Base-by-base conservation (phyloP, 2,888 invertebrate species). In the Eucriotettix oculatus region DNA sequence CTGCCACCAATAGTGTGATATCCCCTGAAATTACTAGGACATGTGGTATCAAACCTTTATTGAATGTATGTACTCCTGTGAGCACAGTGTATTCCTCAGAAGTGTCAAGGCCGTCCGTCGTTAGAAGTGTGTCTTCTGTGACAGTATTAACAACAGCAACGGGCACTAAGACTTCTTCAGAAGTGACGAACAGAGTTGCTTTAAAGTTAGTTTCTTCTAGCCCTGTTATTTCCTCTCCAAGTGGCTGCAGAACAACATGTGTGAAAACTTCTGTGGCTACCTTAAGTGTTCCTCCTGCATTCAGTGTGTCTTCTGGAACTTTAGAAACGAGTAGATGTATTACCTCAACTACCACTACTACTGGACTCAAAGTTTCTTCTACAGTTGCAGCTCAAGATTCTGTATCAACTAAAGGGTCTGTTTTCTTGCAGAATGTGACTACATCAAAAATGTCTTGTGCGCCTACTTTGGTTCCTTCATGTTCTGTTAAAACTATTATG, bases 121-220 rank as follows among this genome's bases (percentile, higher is more conserved):
- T 16, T 12, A 58, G 58, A 52, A 40, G 16, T 48, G 57, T 48
- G n/a, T 48, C 61, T 29, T 42, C 57, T 9, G 60, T 61, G n/a
- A 61, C 59, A 40, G 56, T 62, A 54, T 58, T 58, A 29, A 62
- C 64, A 7, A 59, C 62, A 10, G 59, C 62, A 17, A 62, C 62
- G 9, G 58, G 53, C 55, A 60, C 62, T 16, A 64, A 63, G 58
- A 61, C 61, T 41, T 56, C 63, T 11, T 43, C 61, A 48, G 62
- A 62, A 60, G 57, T 62, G 41, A 44, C 60, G 14, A 57, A 58
- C 48, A 55, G 60, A 54, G 52, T 57, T 54, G 16, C 58, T 41
- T 52, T 54, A 54, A 58, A 58, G 52, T n/a, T 57, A 41, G n/a
- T 29, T 56, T 56, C 60, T 60, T 42, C 61, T 54, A 44, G 52